phyloP scores from a whole-genome alignment of 2,888 invertebrate species.

The Minunthozetes semirufus region DNA sequence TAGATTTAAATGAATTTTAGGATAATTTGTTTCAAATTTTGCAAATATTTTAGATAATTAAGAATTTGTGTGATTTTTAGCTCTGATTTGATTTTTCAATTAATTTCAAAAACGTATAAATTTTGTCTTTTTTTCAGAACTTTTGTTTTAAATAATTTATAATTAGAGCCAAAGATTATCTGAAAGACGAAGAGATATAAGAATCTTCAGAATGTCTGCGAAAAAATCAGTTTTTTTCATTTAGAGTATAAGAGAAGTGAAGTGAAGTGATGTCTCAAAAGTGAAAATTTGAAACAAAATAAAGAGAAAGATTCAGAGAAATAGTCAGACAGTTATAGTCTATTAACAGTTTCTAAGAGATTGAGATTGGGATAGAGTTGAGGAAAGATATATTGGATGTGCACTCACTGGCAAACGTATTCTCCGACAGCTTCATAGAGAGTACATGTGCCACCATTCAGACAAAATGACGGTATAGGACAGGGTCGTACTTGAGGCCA shows the following conservation, averaged over 20 bases:
- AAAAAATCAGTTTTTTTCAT: neutral
- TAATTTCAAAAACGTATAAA: neutral
- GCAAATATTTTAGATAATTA: neutral
- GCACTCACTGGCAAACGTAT: slow-evolving; percentile 74
- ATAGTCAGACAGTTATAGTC: neutral
- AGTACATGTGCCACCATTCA: slow-evolving; percentile 79
- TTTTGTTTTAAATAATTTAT: neutral
- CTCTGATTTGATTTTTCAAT: neutral
- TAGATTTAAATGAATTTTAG: neutral
- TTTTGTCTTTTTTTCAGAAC: neutral
- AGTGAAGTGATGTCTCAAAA: neutral
- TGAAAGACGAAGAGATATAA: neutral
- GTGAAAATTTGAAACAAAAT: no score
- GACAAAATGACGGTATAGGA: slow-evolving; percentile 64
- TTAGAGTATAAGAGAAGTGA: neutral
- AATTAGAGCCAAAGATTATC: neutral
- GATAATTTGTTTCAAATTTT: neutral
- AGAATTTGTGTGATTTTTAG: no score
- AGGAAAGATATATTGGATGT: neutral
- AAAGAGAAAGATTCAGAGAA: neutral
- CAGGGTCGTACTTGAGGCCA: slow-evolving; percentile 59
- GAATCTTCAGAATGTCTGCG: neutral
- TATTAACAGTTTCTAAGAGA: neutral
- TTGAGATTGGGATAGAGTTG: neutral
- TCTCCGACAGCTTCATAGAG: slow-evolving; percentile 69